Base-by-base conservation (phyloP, 2,113 vertebrate species). In the Hymenochirus boettgeri region DNA sequence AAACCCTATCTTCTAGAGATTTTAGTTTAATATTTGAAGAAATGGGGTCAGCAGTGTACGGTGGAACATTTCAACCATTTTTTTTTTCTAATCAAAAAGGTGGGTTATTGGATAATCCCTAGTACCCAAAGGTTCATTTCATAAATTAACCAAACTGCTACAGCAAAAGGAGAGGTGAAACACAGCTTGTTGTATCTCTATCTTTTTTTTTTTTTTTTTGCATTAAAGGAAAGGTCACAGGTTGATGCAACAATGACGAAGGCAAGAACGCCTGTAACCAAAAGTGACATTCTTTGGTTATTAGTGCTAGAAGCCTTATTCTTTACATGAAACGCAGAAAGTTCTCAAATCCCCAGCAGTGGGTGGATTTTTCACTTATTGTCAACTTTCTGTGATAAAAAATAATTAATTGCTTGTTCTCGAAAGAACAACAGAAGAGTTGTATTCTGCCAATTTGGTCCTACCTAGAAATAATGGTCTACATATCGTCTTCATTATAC, bases 171-270 rank as follows among this genome's bases (percentile, higher is more conserved):
- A n/a, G n/a, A n/a, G n/a, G n/a, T n/a, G n/a, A n/a, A n/a, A n/a
- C n/a, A n/a, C n/a, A n/a, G n/a, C n/a, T n/a, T n/a, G n/a, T n/a
- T n/a, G n/a, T n/a, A n/a, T n/a, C n/a, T n/a, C n/a, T n/a, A n/a
- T n/a, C n/a, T n/a, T n/a, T n/a, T n/a, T n/a, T n/a, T n/a, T n/a
- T 35, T 12, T 35, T 11, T 35, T 35, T 35, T 35, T 13, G 15
- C 33, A 35, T 35, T 35, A 35, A 13, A 9, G 61, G 23, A 33
- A 57, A 55, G 62, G 62, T 53, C 54, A 58, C 25, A 46, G 22
- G 61, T 58, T 63, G 69, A 71, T 69, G 61, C 52, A 63, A 71
- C 46, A 53, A 24, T 71, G 61, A 52, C 69, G 57, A 69, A 58
- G 47, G 51, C 47, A 29, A 53, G 31, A 69, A 9, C 52, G 65